Conservation (phyloP, 1,140 invertebrate species). For the Drosophila equinoxialis region DNA sequence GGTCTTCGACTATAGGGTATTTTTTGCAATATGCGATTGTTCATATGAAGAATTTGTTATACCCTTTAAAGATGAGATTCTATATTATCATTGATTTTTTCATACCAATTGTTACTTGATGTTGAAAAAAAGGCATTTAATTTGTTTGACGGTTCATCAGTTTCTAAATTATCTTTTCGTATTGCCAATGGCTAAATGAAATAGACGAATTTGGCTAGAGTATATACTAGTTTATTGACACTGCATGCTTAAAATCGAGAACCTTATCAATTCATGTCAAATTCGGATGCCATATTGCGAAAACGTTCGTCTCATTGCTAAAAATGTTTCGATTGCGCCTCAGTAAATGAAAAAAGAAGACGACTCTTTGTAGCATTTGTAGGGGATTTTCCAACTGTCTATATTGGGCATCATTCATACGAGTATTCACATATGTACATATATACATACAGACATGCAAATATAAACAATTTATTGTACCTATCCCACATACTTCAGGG, state of each 20-base stretch:
- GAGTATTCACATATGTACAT: neutral
- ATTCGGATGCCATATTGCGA: constrained; percentile 8
- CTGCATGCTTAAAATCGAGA: constrained; percentile 1
- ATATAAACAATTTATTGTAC: constrained; percentile 4
- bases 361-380: too few relatives aligned
- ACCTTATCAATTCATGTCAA: constrained; percentile 5
- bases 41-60: neutral
- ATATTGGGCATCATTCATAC: neutral
- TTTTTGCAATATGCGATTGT: neutral
- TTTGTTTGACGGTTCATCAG: too few relatives aligned
- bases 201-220: neutral
- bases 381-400: too few relatives aligned
- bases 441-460: neutral
- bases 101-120: too few relatives aligned
- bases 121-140: too few relatives aligned
- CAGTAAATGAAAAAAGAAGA: too few relatives aligned
- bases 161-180: too few relatives aligned
- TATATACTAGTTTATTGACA: neutral
- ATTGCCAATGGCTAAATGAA: too few relatives aligned
- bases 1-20: neutral
- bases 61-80: neutral
- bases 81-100: too few relatives aligned
- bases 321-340: constrained; percentile 4
- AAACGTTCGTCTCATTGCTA: constrained; percentile 8
- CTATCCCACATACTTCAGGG: constrained; percentile 50